phyloP scores from a whole-genome alignment of 1,140 invertebrate species.

The Procambarus virginalis region DNA sequence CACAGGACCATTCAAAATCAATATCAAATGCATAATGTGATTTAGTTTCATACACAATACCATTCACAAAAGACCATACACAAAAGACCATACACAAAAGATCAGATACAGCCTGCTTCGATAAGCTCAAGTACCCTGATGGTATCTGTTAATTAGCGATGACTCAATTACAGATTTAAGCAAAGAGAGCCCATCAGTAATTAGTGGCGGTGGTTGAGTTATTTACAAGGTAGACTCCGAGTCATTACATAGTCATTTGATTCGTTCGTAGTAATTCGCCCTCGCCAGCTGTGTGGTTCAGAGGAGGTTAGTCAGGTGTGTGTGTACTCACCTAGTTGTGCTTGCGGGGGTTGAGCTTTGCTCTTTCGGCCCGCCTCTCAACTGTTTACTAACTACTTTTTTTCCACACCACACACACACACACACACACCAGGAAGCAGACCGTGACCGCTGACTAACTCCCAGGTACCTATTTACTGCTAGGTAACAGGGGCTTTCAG shows the following conservation, averaged over 20 bases:
- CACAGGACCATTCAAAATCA: no score
- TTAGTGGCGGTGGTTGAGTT: not conserved
- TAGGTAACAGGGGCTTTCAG: no score
- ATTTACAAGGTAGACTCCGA: not conserved
- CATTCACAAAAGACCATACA: not conserved
- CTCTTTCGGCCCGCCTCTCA: no score
- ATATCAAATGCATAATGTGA: no score
- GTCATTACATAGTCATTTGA: not conserved
- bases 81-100: not conserved
- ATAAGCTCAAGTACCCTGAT: not conserved
- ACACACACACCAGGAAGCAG: no score
- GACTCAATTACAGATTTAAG: not conserved
- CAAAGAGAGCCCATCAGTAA: not conserved
- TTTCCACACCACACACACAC: no score
- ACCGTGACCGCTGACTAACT: no score
- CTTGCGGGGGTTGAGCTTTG: no score
- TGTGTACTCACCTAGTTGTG: no score
- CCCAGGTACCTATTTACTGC: no score
- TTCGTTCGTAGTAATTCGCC: not conserved
- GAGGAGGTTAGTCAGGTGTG: no score
- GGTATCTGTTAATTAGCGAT: not conserved
- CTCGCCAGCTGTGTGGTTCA: not conserved
- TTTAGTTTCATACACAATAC: not conserved
- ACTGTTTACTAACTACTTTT: no score
- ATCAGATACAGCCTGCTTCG: not conserved